Conservation (phyloP, 1,140 invertebrate species). For the Uloborus diversus region DNA sequence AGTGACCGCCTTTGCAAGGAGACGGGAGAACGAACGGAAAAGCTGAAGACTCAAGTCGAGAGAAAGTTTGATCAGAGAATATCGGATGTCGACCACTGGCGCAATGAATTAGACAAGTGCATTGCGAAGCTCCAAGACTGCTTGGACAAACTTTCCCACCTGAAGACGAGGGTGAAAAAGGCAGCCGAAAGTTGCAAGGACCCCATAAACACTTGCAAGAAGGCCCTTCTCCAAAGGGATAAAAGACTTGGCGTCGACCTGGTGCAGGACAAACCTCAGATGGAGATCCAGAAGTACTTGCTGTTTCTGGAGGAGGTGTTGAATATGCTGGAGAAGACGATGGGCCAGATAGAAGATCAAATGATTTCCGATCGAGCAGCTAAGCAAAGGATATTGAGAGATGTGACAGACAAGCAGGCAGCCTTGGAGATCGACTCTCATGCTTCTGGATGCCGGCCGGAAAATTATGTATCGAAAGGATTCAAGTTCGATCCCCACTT, state of each 20-base stretch:
- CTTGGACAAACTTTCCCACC: constrained; percentile 18
- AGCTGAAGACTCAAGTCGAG: constrained; percentile 27
- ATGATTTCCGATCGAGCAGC: constrained; percentile 35
- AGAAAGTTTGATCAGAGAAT: constrained; percentile 39
- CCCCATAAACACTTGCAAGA: constrained; percentile 11
- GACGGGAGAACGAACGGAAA: constrained; percentile 1
- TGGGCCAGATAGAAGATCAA: constrained; percentile 31
- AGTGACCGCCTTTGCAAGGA: constrained; percentile 32
- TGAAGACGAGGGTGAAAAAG: constrained; percentile 7
- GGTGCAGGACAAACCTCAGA: constrained; percentile 36
- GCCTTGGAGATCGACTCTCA: constrained; percentile 43
- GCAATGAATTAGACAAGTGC: constrained; percentile 10
- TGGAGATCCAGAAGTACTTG: constrained; percentile 27
- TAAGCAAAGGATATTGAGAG: constrained; percentile 41
- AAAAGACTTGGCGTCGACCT: constrained; percentile 24
- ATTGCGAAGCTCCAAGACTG: constrained; percentile 12
- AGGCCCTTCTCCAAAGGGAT: constrained; percentile 22
- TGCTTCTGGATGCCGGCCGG: constrained; percentile 20
- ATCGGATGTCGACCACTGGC: constrained; percentile 30
- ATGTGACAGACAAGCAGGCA: constrained; percentile 36
- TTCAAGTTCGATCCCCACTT: constrained; percentile 37
- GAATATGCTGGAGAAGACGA: constrained; percentile 9
- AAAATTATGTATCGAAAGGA: neutral
- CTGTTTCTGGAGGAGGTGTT: neutral
- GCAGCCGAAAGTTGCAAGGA: constrained; percentile 18